Evolutionary conservation across 2,797 vertebrate species (phyloP), one percentile per base, ranked within the genome.

Genomic region (Hemibagrus guttatus): DNA sequence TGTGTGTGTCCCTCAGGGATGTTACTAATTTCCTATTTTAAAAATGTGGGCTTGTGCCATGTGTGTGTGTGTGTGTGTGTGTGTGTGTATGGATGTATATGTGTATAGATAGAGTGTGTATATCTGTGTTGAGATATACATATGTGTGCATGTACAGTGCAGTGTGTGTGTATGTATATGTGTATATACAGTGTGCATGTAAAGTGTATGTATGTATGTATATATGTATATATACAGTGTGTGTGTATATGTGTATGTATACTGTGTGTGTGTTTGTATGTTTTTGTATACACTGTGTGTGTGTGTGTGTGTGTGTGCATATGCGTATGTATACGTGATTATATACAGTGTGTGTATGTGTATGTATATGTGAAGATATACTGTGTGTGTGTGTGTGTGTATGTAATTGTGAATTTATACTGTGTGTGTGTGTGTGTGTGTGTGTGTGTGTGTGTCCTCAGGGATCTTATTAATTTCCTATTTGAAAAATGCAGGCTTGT

Each of bases 281-380:
- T 72, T 64, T n/a, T n/a, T 92, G 91, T 93, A 89, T 91, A 39
- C 14, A 17, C n/a, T n/a, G n/a, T n/a, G n/a, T 13, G 64, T 52
- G 9, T 12, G 7, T 61, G 59, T 61, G 19, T 61, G 59, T 61
- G 19, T 76, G 59, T 72, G 74, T n/a, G 23, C 86, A 81, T 86
- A 46, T 86, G 13, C 35, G 31, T 69, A 6, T 4, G 61, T 26
- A 9, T 46, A 46, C 46, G n/a, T n/a, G n/a, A n/a, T n/a, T n/a
- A n/a, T n/a, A 90, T 91, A 21, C 21, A 59, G 16, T 89, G 46
- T 84, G 59, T 75, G 59, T 21, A 2, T 61, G 59, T 61, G 59
- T 61, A 17, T 61, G 59, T 61, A 17, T 39, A 39, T 39, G 35
- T 39, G 4, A 2, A 39, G 35, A 39, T 39, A 39, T 4, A 39